Conservation (phyloP, 30 jellyfish, hydroid and myxozoan genomes). For the Rhopilema esculentum region DNA sequence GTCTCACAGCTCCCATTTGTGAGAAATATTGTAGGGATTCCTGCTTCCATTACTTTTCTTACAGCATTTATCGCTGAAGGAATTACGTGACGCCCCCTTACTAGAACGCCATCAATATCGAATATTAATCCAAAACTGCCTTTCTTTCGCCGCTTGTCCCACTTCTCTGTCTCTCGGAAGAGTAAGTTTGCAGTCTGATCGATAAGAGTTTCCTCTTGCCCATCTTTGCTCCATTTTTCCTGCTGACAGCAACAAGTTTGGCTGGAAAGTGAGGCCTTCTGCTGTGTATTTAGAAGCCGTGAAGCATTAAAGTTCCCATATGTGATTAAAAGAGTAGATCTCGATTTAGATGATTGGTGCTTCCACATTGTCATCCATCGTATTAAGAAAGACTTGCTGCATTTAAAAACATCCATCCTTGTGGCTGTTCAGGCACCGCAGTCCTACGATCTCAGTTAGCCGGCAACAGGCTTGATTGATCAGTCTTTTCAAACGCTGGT, state of each 20-base stretch:
- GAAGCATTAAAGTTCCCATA: not conserved
- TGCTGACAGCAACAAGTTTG: not conserved
- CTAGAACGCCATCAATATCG: constrained; percentile 95
- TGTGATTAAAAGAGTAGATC: not conserved
- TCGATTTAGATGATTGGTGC: not conserved
- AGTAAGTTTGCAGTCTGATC: constrained; percentile 16
- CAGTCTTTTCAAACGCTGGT: not conserved
- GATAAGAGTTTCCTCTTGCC: not conserved
- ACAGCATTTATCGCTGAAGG: constrained; percentile 89
- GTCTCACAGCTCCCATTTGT: constrained; percentile 98
- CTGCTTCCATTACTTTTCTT: constrained; percentile 47
- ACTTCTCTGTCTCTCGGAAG: not conserved
- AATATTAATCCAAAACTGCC: constrained; percentile 80
- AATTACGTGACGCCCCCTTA: constrained; percentile 86
- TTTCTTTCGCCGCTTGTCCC: not conserved
- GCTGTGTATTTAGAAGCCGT: too few relatives aligned
- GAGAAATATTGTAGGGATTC: constrained; percentile 79
- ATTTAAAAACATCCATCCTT: not conserved
- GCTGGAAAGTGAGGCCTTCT: not conserved
- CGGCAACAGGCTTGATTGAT: not conserved
- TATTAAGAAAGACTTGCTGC: not conserved
- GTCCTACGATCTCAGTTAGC: not conserved
- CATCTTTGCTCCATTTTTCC: not conserved
- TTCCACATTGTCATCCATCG: not conserved
- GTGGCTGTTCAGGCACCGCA: not conserved